phyloP scores from a whole-genome alignment of 2,888 invertebrate genomes.

The Nymphalis urticae region DNA sequence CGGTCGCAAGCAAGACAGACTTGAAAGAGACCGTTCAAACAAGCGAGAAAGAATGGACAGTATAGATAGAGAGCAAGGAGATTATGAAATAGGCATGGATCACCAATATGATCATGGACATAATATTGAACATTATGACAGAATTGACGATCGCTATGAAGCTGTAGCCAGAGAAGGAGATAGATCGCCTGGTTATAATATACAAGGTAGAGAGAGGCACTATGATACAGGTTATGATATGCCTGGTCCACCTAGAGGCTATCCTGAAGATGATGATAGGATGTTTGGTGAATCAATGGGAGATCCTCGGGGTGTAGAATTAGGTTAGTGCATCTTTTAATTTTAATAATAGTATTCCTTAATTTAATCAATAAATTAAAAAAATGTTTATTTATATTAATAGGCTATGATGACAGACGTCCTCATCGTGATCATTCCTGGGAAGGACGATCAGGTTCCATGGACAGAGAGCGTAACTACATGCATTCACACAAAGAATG shows the following conservation, averaged over 20 bases:
- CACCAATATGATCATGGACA: slow-evolving; percentile 76
- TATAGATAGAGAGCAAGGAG: slow-evolving; percentile 73
- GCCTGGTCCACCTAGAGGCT: slow-evolving; percentile 72
- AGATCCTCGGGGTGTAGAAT: slow-evolving; percentile 70
- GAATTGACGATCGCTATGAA: slow-evolving; percentile 73
- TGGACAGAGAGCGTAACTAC: slow-evolving; percentile 74
- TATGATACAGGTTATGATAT: slow-evolving; percentile 75
- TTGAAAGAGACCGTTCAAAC: slow-evolving; percentile 77
- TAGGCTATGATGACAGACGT: slow-evolving; percentile 78
- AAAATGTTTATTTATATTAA: slow-evolving; percentile 13
- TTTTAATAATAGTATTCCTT: not conserved
- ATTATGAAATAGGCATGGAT: slow-evolving; percentile 72
- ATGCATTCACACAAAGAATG: slow-evolving; percentile 77
- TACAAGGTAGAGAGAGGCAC: slow-evolving; percentile 71
- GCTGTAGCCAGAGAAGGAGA: slow-evolving; percentile 71
- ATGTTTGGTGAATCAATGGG: slow-evolving; percentile 75
- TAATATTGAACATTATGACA: slow-evolving; percentile 76
- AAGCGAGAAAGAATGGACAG: slow-evolving; percentile 75
- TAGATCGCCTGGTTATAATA: slow-evolving; percentile 69
- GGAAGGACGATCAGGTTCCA: slow-evolving; percentile 76
- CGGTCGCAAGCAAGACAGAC: slow-evolving; percentile 72
- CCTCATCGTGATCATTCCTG: slow-evolving; percentile 80
- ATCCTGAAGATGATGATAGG: slow-evolving; percentile 80
- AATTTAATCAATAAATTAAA: not conserved
- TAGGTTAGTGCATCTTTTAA: slow-evolving; percentile 51